These are phyloP conservation scores for Sesamia nonagrioides DNA, from an alignment of 1,140 invertebrate genomes.

Conservation along the genomic window DNA sequence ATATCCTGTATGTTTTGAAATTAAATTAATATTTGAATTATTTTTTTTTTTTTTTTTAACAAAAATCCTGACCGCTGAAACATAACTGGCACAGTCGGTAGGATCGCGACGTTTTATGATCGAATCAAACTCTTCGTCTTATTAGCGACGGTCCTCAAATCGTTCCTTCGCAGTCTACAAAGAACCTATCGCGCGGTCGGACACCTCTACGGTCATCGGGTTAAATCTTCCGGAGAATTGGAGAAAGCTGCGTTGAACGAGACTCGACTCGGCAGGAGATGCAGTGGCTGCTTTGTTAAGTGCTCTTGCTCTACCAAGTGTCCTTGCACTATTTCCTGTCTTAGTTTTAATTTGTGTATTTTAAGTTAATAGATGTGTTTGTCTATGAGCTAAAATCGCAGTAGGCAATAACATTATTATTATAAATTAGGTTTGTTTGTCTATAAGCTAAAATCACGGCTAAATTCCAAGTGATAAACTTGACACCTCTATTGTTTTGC, in stretches of 20 bases:
- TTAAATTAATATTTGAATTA: too few relatives aligned
- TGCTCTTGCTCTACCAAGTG: constrained; percentile 43
- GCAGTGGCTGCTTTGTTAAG: constrained; percentile 49
- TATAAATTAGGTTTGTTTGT: not conserved
- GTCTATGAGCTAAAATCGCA: constrained; percentile 36
- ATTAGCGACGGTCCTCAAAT: not conserved
- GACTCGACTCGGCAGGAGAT: constrained; percentile 44
- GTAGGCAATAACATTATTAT: not conserved
- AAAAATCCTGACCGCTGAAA: too few relatives aligned
- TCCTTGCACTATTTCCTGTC: constrained; percentile 53
- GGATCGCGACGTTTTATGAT: not conserved
- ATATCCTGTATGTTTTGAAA: too few relatives aligned
- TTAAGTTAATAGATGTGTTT: constrained; percentile 26
- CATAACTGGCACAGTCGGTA: constrained; percentile 3
- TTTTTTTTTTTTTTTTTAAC: too few relatives aligned
- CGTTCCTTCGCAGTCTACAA: not conserved
- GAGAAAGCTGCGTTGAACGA: constrained; percentile 33
- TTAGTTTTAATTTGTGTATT: constrained; percentile 32
- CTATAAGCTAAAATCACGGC: too few relatives aligned
- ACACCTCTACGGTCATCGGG: not conserved
- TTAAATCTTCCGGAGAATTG: constrained; percentile 40
- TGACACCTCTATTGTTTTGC: constrained; percentile 8
- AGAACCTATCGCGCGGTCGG: not conserved
- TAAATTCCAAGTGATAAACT: not conserved
- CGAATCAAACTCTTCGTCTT: not conserved